Evolutionary conservation across 2,113 vertebrate species (phyloP).

Genomic region (Ptyas mucosa): DNA sequence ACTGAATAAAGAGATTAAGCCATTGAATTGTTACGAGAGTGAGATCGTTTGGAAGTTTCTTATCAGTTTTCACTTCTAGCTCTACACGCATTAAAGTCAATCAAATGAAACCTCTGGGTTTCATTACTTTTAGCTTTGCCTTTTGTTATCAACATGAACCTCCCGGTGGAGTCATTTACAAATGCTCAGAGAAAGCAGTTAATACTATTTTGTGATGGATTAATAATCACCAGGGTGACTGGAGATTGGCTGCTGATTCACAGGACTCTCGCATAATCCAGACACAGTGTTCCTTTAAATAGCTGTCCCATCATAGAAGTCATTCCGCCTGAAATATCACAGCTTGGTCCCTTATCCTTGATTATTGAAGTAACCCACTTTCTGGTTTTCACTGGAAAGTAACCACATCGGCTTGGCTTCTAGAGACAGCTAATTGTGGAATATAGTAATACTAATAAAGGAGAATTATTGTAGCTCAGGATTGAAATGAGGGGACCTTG

Average conservation of each 20-base stretch:
- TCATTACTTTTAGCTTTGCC: neutral
- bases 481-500: too few relatives aligned
- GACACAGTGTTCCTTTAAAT: neutral
- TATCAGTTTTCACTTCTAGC: constrained; percentile 12
- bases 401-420: neutral
- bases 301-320: neutral
- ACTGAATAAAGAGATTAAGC: neutral
- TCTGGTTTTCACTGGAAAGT: neutral
- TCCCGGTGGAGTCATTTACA: neutral
- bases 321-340: neutral
- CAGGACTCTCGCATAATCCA: neutral
- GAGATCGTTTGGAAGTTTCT: neutral
- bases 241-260: neutral
- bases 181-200: neutral
- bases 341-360: neutral
- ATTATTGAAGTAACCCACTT: neutral
- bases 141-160: neutral
- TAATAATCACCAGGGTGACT: neutral
- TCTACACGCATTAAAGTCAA: rapidly evolving
- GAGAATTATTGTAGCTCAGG: too few relatives aligned
- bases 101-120: neutral
- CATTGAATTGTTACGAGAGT: neutral
- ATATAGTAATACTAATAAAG: too few relatives aligned
- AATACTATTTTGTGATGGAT: neutral
- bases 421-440: neutral